These are phyloP conservation scores for Tiliacea citrago DNA, from an alignment of 2,888 invertebrate genomes.

Conservation along the genomic window DNA sequence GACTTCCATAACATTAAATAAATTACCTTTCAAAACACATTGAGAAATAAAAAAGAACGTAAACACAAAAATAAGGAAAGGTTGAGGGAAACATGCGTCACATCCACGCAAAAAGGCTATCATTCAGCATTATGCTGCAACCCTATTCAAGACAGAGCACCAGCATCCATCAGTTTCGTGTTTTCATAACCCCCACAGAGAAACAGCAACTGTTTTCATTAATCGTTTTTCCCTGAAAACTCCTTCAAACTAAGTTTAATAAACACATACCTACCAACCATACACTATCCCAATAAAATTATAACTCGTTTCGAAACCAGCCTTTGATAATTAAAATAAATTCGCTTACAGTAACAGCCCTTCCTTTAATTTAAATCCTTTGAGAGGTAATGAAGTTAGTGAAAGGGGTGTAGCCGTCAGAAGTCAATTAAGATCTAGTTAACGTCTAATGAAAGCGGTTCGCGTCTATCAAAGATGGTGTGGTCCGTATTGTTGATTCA, in stretches of 20 bases:
- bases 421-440: slow-evolving; percentile 66
- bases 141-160: too few species aligned
- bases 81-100: too few species aligned
- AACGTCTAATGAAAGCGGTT: slow-evolving; percentile 39
- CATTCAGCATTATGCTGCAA: too few species aligned
- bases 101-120: too few species aligned
- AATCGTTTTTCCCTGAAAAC: neutral
- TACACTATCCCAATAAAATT: slow-evolving; percentile 31
- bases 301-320: slow-evolving; percentile 48
- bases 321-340: slow-evolving; percentile 62
- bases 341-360: slow-evolving; percentile 56
- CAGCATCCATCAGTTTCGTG: neutral
- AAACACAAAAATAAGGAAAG: too few species aligned
- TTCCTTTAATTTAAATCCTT: slow-evolving; percentile 62
- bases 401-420: slow-evolving; percentile 51
- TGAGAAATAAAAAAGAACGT: too few species aligned
- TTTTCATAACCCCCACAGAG: neutral
- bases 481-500: slow-evolving; percentile 21
- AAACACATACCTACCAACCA: neutral
- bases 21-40: too few species aligned
- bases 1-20: too few species aligned
- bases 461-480: slow-evolving; percentile 29
- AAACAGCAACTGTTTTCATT: neutral
- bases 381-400: slow-evolving; percentile 64
- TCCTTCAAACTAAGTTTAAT: neutral